Percentiles rank a stretch among this genome's conserved stretches.
Evolutionary conservation across 2,797 vertebrate species (phyloP).

Genomic region (Enteromius trimaculatus): DNA sequence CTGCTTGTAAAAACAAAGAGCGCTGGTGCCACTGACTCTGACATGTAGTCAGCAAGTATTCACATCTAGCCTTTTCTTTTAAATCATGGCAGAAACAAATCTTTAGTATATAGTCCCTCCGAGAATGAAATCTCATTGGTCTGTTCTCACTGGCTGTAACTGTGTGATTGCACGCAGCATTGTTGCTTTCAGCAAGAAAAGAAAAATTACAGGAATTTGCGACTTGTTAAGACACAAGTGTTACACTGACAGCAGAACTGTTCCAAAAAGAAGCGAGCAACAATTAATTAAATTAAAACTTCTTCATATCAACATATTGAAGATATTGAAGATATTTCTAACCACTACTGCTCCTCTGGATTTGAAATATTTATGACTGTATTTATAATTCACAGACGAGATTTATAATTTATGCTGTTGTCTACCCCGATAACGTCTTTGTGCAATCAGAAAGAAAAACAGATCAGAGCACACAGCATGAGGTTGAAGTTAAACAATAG

Average conservation of each 20-base stretch:
- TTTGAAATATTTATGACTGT: slow-evolving; percentile 10
- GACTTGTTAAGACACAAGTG: background rate
- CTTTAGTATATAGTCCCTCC: background rate
- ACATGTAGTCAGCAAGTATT: background rate
- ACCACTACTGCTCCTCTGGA: background rate
- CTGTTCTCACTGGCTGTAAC: background rate
- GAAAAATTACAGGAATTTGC: background rate
- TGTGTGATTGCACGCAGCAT: background rate
- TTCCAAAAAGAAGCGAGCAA: background rate
- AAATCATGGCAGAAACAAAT: background rate
- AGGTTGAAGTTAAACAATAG: background rate
- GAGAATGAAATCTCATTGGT: background rate
- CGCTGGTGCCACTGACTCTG: background rate
- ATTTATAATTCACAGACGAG: slow-evolving; percentile 16
- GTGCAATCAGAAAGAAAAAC: slow-evolving; percentile 4
- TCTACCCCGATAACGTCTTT: background rate
- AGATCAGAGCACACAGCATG: slow-evolving; percentile 1
- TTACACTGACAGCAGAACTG: background rate
- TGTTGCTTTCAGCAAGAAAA: background rate
- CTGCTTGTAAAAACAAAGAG: slow-evolving; percentile 14
- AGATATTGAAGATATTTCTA: too few species aligned
- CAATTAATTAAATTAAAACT: background rate
- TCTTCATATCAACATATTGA: background rate
- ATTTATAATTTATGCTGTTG: background rate
- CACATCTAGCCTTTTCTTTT: background rate